A percentile compares a stretch with the other conserved stretches of the same genome.
These are phyloP conservation scores for Dicranocentrus wangi DNA, from an alignment of 2,888 invertebrate species.

Conservation along the genomic window DNA sequence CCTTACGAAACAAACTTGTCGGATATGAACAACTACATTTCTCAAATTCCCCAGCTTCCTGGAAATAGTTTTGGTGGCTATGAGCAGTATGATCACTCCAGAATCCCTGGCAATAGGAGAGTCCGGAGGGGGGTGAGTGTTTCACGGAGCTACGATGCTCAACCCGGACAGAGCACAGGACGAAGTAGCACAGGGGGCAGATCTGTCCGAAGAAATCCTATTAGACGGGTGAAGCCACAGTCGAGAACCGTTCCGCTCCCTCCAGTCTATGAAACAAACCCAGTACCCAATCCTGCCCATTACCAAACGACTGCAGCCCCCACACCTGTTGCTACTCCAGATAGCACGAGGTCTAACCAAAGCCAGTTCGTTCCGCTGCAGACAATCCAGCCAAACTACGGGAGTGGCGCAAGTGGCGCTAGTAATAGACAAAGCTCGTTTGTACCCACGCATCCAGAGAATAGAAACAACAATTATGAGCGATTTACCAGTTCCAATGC, in stretches of 20 bases:
- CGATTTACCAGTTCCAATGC: not conserved
- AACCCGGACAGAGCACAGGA: conserved; percentile 1
- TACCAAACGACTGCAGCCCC: not conserved
- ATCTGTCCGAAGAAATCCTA: conserved; percentile 33
- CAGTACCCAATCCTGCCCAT: conserved; percentile 1
- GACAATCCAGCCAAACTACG: conserved; percentile 30
- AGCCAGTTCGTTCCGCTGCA: conserved; percentile 34
- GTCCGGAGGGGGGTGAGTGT: conserved; percentile 66
- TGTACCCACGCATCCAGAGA: conserved; percentile 41
- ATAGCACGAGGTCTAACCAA: too few species aligned
- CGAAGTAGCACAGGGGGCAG: conserved; percentile 30
- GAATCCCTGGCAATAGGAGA: conserved; percentile 67
- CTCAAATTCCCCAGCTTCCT: conserved; percentile 62
- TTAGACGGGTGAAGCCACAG: conserved; percentile 44
- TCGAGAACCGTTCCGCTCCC: conserved; percentile 43
- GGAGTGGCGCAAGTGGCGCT: not conserved
- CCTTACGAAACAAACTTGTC: conserved; percentile 31
- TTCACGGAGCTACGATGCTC: conserved; percentile 65
- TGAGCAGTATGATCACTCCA: conserved; percentile 53
- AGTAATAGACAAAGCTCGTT: conserved; percentile 22
- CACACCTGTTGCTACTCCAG: not conserved
- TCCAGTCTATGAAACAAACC: conserved; percentile 2
- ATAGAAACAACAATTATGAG: not conserved
- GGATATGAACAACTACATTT: conserved; percentile 67
- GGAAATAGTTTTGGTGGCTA: conserved; percentile 49